Conservation (phyloP, 2,888 invertebrate genomes). For the Maniola hyperantus region DNA sequence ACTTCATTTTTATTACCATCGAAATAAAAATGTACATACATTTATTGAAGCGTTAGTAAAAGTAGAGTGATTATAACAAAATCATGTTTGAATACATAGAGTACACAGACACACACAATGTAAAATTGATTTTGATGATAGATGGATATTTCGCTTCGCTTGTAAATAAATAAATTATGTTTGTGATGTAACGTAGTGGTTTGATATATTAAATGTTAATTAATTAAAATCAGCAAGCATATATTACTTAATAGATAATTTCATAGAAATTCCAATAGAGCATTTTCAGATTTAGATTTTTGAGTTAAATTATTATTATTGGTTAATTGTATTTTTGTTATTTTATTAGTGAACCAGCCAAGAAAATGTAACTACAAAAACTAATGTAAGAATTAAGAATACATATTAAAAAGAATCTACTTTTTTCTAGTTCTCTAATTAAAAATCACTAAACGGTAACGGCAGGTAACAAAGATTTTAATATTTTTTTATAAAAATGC, state of each 20-base stretch:
- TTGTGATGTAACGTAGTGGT: background rate
- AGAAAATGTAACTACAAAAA: background rate
- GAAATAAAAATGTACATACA: background rate
- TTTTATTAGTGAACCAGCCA: background rate
- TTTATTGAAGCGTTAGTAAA: slow-evolving; percentile 2
- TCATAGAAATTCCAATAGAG: slow-evolving; percentile 19
- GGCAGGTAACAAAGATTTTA: too few species aligned
- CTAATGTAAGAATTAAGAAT: background rate
- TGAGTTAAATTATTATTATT: background rate
- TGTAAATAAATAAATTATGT: background rate
- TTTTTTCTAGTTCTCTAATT: too few species aligned
- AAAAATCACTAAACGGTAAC: too few species aligned
- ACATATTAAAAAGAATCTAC: background rate
- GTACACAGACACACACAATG: background rate
- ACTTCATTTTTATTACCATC: background rate
- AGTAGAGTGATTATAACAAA: background rate
- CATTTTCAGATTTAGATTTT: background rate
- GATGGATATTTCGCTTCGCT: slow-evolving; percentile 6
- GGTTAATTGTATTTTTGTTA: background rate
- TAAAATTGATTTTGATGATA: slow-evolving; percentile 4
- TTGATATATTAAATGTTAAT: background rate
- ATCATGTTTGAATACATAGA: slow-evolving; percentile 3
- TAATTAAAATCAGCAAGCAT: background rate
- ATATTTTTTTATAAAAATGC: too few species aligned
- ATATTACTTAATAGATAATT: background rate